Conservation (phyloP, 2,797 vertebrate genomes). For the Parauchenoglanis punctatus region DNA sequence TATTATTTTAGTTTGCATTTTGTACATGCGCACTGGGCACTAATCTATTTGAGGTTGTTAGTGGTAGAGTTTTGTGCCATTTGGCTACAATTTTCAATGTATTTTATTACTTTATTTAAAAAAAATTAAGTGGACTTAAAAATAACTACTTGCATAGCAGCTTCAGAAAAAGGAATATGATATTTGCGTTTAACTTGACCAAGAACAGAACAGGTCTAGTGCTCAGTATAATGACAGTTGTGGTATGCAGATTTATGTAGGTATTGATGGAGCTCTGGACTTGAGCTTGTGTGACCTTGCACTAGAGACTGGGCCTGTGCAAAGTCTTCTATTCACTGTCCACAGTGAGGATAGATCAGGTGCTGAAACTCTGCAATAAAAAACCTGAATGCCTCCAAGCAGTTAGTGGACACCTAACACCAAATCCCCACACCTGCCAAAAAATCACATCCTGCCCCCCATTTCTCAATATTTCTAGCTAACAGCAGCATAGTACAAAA, state of each 20-base stretch:
- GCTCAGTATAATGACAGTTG: slow-evolving; percentile 20
- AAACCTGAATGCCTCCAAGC: slow-evolving; percentile 43
- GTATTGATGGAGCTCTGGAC: slow-evolving; percentile 29
- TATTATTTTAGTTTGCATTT: neutral
- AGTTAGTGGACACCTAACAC: slow-evolving; percentile 43
- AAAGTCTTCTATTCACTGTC: slow-evolving; percentile 34
- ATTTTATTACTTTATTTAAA: neutral
- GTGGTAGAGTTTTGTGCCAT: neutral
- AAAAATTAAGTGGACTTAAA: neutral
- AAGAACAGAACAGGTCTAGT: slow-evolving; percentile 20
- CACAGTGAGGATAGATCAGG: slow-evolving; percentile 44
- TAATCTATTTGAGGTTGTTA: neutral
- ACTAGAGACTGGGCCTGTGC: slow-evolving; percentile 31
- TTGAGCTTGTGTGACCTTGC: slow-evolving; percentile 47
- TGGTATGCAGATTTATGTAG: slow-evolving; percentile 36
- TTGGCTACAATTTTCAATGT: too few relatives aligned
- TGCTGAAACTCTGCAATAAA: slow-evolving; percentile 46
- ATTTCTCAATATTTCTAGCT: slow-evolving; percentile 12
- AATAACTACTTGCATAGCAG: neutral
- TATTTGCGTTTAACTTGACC: slow-evolving; percentile 16
- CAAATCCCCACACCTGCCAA: slow-evolving; percentile 48
- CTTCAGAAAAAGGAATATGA: slow-evolving; percentile 31
- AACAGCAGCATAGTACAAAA: neutral
- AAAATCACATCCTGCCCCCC: slow-evolving; percentile 24
- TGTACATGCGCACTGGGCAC: neutral